Evolutionary conservation across 1,140 invertebrate genomes (phyloP).

Genomic region (Drosophila nasuta): DNA sequence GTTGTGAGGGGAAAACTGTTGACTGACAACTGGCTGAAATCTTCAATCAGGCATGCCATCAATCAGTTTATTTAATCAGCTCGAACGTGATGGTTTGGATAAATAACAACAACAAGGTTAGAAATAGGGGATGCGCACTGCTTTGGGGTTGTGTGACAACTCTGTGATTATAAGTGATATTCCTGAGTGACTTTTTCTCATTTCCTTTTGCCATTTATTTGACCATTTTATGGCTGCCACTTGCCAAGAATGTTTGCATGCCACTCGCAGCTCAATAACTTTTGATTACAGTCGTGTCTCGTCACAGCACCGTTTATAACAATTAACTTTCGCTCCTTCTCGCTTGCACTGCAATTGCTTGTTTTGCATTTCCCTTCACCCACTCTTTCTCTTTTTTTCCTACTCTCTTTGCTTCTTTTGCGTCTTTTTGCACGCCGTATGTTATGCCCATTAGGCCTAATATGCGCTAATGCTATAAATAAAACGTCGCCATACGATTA

Average conservation of each 20-base stretch:
- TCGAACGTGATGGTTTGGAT: conserved; percentile 21
- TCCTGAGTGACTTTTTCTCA: neutral
- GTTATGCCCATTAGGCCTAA: conserved; percentile 80
- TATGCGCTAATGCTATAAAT: conserved; percentile 82
- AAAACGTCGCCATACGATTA: conserved; percentile 79
- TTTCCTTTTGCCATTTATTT: neutral
- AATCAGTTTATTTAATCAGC: conserved; percentile 68
- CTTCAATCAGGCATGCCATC: conserved; percentile 76
- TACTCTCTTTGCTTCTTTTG: neutral
- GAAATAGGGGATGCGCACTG: neutral
- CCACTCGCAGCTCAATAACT: conserved; percentile 46
- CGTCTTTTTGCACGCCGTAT: conserved; percentile 53
- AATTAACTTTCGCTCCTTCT: conserved; percentile 38
- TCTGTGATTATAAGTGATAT: neutral
- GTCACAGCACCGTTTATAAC: conserved; percentile 60
- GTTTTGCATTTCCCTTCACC: conserved; percentile 14
- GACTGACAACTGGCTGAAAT: conserved; percentile 54
- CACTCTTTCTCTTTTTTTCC: neutral
- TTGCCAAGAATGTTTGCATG: neutral
- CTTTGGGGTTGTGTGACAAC: neutral
- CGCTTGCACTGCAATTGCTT: neutral
- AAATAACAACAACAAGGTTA: conserved; percentile 14
- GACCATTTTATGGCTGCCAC: conserved; percentile 2
- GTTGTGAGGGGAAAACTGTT: too few species aligned
- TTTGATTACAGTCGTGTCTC: conserved; percentile 50